These are phyloP conservation scores for Trinorchestia longiramus DNA, from an alignment of 1,140 invertebrate species.

Conservation along the genomic window DNA sequence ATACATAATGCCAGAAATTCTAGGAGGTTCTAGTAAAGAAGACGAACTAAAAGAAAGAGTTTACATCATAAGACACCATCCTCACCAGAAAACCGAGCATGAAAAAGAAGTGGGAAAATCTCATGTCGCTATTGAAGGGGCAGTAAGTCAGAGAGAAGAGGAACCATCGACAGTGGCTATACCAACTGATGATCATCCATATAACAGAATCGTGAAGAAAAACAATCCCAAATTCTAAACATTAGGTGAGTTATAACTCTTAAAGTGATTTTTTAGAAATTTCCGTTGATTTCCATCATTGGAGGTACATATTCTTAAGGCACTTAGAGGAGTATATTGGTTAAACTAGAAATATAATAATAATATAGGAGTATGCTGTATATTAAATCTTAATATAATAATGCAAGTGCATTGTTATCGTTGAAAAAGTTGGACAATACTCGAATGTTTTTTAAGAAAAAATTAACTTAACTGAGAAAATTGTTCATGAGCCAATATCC, in stretches of 20 bases:
- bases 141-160: background rate
- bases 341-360: too few relatives aligned
- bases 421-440: too few relatives aligned
- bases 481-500: too few relatives aligned
- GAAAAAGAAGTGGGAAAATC: background rate
- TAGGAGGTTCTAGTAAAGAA: background rate
- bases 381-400: too few relatives aligned
- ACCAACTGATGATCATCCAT: background rate
- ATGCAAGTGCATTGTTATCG: too few relatives aligned
- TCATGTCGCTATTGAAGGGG: background rate
- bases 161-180: background rate
- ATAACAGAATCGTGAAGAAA: background rate
- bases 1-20: slow-evolving; percentile 21
- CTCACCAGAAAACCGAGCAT: background rate
- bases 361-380: too few relatives aligned
- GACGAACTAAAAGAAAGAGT: background rate
- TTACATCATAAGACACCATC: slow-evolving; percentile 21
- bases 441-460: too few relatives aligned
- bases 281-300: background rate
- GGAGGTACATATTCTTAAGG: background rate
- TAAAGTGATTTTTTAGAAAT: background rate
- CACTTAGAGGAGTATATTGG: background rate
- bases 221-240: background rate
- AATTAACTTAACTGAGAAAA: too few relatives aligned
- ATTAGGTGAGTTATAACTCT: background rate